These are phyloP conservation scores for Pomatostomus ruficeps DNA, from an alignment of 2,113 vertebrate species.

Conservation along the genomic window DNA sequence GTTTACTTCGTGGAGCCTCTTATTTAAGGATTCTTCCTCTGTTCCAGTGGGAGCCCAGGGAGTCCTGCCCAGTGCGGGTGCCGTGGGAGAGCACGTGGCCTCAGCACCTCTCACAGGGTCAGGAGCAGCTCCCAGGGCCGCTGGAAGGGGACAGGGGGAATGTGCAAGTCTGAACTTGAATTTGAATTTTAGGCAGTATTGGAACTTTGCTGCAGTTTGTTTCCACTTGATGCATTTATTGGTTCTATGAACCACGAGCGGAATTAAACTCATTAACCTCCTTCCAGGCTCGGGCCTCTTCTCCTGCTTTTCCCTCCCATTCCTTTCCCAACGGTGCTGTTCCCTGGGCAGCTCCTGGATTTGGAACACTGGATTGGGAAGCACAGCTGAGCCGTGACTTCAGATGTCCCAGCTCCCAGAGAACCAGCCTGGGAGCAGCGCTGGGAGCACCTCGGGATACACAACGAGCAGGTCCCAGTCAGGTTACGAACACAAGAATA, in stretches of 20 bases:
- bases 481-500: background rate
- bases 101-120: background rate
- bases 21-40: background rate
- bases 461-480: background rate
- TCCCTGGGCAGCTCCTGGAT: background rate
- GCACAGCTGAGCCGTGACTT: background rate
- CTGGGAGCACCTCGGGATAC: background rate
- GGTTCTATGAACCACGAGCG: constrained; percentile 76
- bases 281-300: background rate
- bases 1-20: background rate
- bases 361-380: background rate
- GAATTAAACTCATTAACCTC: constrained; percentile 71
- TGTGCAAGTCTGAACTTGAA: constrained; percentile 1
- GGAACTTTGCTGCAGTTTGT: constrained; percentile 45
- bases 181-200: constrained; percentile 53
- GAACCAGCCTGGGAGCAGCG: too few species aligned
- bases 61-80: background rate
- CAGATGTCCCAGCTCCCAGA: background rate
- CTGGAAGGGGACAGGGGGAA: background rate
- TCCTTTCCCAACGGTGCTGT: fast-evolving
- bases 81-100: background rate
- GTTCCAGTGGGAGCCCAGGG: background rate
- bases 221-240: constrained; percentile 60
- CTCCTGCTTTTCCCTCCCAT: background rate
- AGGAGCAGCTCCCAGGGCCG: background rate